Evolutionary conservation across 2,113 vertebrate genomes (phyloP), one percentile per base, ranked within the genome.

Genomic region (Mellivora capensis): DNA sequence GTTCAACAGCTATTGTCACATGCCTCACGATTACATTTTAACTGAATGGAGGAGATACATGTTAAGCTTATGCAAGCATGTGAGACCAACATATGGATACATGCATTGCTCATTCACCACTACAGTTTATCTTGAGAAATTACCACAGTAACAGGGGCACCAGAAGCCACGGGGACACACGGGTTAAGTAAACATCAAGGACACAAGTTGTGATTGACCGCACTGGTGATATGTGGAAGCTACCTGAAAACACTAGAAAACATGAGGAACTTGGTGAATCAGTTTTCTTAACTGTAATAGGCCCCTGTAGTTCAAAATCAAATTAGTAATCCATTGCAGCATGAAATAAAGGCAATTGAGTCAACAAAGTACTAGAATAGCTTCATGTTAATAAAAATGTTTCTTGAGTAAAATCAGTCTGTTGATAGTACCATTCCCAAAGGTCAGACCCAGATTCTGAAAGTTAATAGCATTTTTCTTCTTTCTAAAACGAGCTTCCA

Each of bases 201-300:
- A 29, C 0, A 62, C 18, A 47, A 6, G 37, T 6, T 71, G 49
- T n/a, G 3, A 31, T 20, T n/a, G 6, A n/a, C 2, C 27, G 2
- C 62, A 61, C n/a, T 52, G 72, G 31, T 6, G 31, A 62, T 54
- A n/a, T 64, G 44, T 11, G 13, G 62, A 64, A 79, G 25, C 77
- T 59, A 83, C 61, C 27, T 52, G 81, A 92, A 96, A 71, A 87
- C 29, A 93, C 29, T 39, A 86, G 91, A 95, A 90, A 84, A 79
- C 23, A 37, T n/a, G 7, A 72, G 90, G 85, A 92, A 85, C 64
- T 25, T 14, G 17, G 25, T 25, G 49, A 59, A 44, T 74, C 82
- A 80, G 3, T 89, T 92, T 90, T 84, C 67, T 91, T 76, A 76
- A 54, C 52, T 87, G 47, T n/a, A 21, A 18, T 3, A 37, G 34